Base-by-base conservation (phyloP, 2,797 vertebrate genomes). In the Takifugu ocellatus region DNA sequence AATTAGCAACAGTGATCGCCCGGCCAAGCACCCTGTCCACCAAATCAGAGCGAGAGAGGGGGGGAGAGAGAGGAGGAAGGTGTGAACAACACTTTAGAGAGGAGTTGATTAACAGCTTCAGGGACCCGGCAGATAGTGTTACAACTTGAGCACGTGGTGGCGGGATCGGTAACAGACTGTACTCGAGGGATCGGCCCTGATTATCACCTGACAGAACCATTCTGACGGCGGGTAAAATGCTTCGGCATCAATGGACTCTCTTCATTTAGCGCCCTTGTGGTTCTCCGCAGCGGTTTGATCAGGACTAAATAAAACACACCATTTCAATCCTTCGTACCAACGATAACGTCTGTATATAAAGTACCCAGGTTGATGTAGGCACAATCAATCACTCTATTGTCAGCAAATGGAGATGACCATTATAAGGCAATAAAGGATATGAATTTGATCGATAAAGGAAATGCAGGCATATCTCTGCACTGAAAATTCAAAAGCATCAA, bases 1-100 rank as follows among this genome's bases (percentile, higher is more conserved):
- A 92, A 93, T 93, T 91, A 92, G 82, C 77, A 67, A 86, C 82
- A 84, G 81, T 61, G 68, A 82, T 83, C 83, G 64, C 66, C 71
- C 17, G 49, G 75, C 72, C 85, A 70, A 70, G 75, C 64, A 9
- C 72, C 77, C 71, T 59, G 72, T 82, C 73, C 69, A 56, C 68
- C 64, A 43, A 66, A 65, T 62, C n/a, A 3, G 44, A 26, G 58
- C 36, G 65, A 17, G 79, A 61, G 65, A 55, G 74, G 62, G 70
- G 58, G 45, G 44, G 42, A 45, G 45, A 60, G 72, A 64, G 61
- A 49, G 71, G 73, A 67, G 75, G 79, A 75, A 83, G 85, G 85
- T 90, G 81, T 89, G 89, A 90, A 89, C 85, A 84, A 84, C 43
- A 0, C 84, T 84, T 88, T 86, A 71, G 76, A 86, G 77, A 85